Evolutionary conservation across 1,140 invertebrate genomes (phyloP), one percentile per base, ranked within the genome.

Genomic region (Drosophila subobscura): DNA sequence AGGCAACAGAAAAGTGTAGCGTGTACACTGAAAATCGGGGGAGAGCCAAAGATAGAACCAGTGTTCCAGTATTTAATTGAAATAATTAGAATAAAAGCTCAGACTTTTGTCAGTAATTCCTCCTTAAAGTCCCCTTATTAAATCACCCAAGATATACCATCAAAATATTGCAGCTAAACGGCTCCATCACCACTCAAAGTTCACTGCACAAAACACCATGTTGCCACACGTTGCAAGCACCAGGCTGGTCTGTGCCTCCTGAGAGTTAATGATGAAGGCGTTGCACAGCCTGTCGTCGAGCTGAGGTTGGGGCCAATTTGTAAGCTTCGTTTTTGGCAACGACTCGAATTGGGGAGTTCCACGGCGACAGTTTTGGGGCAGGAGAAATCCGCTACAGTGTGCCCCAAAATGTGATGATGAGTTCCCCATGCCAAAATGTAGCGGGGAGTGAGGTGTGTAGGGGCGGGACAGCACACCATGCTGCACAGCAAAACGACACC

Each of bases 391-490:
- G 33, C 33, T 37, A 4, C 33, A 37, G 59, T 46, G 52, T 73
- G 71, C 71, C 45, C 70, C 59, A 7, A 64, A 65, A 65, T 46
- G 44, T 23, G 58, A 57, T 84, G 80, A 84, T 76, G 76, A 72
- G 75, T 72, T 64, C 25, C 14, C 44, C 40, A 29, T 27, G 5
- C 60, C 14, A 47, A 7, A 8, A 45, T 50, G 29, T 6, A 54
- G 46, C 42, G 44, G 44, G 41, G 42, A 22, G 7, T n/a, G 49
- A 29, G 46, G 45, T 54, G 49, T n/a, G 51, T 20, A 20, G 16
- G 23, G 29, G 44, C 8, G n/a, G 22, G 7, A 33, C 8, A 53
- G 16, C 63, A 41, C 41, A 47, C 41, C 58, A 37, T 14, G 37
- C 14, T 42, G 7, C 29, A 33, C 29, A 33, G 29, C 29, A 10